Evolutionary conservation across 1,140 invertebrate species (phyloP), one percentile per base, ranked within the genome.

Genomic region (Cydia splendana): DNA sequence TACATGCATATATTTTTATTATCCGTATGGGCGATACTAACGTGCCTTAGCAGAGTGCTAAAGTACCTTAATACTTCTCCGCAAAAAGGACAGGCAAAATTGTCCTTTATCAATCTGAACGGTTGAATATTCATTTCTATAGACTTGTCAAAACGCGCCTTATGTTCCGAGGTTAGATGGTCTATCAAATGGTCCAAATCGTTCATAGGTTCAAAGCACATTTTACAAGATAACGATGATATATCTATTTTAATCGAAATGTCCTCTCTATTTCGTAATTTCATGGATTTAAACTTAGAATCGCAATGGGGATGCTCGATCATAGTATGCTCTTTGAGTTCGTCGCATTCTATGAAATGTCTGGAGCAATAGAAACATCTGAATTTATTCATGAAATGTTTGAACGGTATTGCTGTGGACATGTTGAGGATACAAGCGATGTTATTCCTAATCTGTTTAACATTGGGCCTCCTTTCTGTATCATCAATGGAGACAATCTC

Each of bases 321-420:
- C 0, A 82, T 65, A 0, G 86, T 87, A 67, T 92, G 90, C n/a
- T 86, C 76, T 74, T 82, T 88, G 1, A 92, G 76, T 62, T 79
- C 75, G 28, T 88, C 82, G 24, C 85, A 88, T 45, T 86, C 81
- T 0, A 75, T 71, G 38, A 87, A 92, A 78, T 89, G 85, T 83
- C 85, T 87, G 0, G 87, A 78, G 74, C 90, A 92, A 77, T 90
- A 90, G 69, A 92, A 92, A 79, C 88, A 92, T 65, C 87, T 80
- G 67, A 91, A 90, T 57, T 79, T 84, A 71, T 85, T 88, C 83
- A 87, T 87, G 71, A 86, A 90, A 75, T 82, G 87, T 65, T 92
- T 92, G 74, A 92, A 92, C 0, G 88, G 89, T 24, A 90, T 42
- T 0, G 87, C 88, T 7, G 88, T 90, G 0, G 89, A 89, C 85